phyloP scores from a whole-genome alignment of 2,888 invertebrate genomes.

The Molorchus minor region DNA sequence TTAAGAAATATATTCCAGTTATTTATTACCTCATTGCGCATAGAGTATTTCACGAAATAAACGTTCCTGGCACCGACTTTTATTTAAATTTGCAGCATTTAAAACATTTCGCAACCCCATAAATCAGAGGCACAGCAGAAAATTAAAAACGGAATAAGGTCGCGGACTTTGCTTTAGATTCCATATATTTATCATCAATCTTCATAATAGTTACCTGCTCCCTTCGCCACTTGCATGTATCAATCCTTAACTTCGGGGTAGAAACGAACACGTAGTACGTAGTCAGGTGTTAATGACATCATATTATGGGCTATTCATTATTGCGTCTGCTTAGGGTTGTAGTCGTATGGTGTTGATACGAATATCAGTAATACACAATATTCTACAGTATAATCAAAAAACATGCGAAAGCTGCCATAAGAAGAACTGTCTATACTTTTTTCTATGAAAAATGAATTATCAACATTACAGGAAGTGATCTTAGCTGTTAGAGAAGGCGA shows the following conservation, averaged over 20 bases:
- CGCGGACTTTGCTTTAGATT: conserved; percentile 44
- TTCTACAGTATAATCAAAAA: no score
- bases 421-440: no score
- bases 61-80: conserved; percentile 24
- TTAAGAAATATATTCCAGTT: conserved; percentile 11
- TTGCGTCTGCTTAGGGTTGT: conserved; percentile 40
- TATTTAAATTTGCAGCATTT: conserved; percentile 42
- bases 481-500: no score
- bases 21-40: conserved; percentile 20
- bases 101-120: conserved; percentile 38
- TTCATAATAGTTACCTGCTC: conserved; percentile 53
- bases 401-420: no score
- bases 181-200: conserved; percentile 54
- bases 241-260: conserved; percentile 32
- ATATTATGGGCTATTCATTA: conserved; percentile 60
- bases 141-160: conserved; percentile 52
- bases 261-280: conserved; percentile 56
- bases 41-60: conserved; percentile 9
- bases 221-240: conserved; percentile 42
- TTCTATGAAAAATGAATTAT: no score
- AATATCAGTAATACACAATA: no score
- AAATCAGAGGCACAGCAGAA: conserved; percentile 46
- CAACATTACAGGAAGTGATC: no score
- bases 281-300: conserved; percentile 58
- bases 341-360: no score